Evolutionary conservation across 2,113 vertebrate species (phyloP).

Genomic region (Eolophus roseicapilla): DNA sequence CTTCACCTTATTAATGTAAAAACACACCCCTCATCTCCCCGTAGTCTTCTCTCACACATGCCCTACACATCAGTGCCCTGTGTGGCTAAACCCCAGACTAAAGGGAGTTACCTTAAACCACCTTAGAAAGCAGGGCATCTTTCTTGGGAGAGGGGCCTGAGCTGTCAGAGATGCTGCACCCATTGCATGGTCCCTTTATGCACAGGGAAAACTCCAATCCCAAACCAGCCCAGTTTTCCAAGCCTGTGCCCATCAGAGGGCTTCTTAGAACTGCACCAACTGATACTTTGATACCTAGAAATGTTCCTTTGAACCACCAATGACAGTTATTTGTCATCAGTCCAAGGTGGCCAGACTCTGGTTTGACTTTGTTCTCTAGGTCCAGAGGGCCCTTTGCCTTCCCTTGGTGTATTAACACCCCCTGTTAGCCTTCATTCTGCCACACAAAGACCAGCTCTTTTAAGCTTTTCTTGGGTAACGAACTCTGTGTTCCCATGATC

Average conservation of each 20-base stretch:
- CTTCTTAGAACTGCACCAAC: not conserved
- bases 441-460: not conserved
- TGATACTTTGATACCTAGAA: not conserved
- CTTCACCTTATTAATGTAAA: not conserved
- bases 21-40: not conserved
- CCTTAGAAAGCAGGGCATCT: not conserved
- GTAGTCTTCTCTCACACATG: not conserved
- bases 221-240: not conserved
- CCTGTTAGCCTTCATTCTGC: not conserved
- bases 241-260: not conserved
- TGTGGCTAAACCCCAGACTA: fast-evolving
- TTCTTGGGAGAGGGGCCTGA: not conserved
- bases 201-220: not conserved
- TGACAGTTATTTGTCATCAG: fast-evolving
- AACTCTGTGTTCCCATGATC: not conserved
- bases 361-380: not conserved
- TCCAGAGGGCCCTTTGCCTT: not conserved
- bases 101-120: not conserved
- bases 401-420: not conserved
- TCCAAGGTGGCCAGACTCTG: fast-evolving
- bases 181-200: fast-evolving
- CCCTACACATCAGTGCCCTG: not conserved
- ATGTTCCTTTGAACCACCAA: not conserved
- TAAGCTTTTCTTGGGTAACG: fast-evolving
- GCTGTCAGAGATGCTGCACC: not conserved